These are phyloP conservation scores for Drosophila sp. DNA, from an alignment of 1,140 invertebrate species.

Conservation along the genomic window DNA sequence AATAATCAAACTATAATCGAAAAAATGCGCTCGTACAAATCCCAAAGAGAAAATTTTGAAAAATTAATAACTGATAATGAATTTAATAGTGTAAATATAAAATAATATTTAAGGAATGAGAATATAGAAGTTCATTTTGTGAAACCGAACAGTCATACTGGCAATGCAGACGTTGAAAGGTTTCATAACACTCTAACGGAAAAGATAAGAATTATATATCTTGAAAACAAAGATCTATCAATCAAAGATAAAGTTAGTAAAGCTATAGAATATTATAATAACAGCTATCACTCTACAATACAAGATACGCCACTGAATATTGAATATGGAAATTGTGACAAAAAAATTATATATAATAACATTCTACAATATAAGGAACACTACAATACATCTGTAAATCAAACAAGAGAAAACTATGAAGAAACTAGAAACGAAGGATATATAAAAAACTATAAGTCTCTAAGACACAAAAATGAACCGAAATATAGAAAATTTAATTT, in stretches of 20 bases:
- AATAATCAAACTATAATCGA: conserved; percentile 34
- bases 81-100: conserved; percentile 37
- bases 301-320: conserved; percentile 12
- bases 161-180: conserved; percentile 25
- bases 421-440: conserved; percentile 17
- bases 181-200: conserved; percentile 31
- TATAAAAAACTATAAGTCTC: conserved; percentile 38
- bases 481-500: not conserved
- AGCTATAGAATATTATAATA: conserved; percentile 11
- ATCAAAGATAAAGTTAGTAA: conserved; percentile 23
- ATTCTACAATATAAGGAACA: conserved; percentile 10
- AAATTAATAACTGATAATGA: conserved; percentile 39
- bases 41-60: conserved; percentile 33
- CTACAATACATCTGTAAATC: conserved; percentile 15
- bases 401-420: conserved; percentile 19
- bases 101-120: conserved; percentile 31
- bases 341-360: conserved; percentile 26
- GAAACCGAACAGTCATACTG: conserved; percentile 24
- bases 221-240: conserved; percentile 17
- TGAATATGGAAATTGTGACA: conserved; percentile 8
- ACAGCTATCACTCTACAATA: not conserved
- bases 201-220: conserved; percentile 39
- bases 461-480: conserved; percentile 40
- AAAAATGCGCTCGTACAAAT: conserved; percentile 29
- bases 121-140: conserved; percentile 36